Evolutionary conservation across 2,113 vertebrate genomes (phyloP).

Genomic region (Benitochromis conjunctus): DNA sequence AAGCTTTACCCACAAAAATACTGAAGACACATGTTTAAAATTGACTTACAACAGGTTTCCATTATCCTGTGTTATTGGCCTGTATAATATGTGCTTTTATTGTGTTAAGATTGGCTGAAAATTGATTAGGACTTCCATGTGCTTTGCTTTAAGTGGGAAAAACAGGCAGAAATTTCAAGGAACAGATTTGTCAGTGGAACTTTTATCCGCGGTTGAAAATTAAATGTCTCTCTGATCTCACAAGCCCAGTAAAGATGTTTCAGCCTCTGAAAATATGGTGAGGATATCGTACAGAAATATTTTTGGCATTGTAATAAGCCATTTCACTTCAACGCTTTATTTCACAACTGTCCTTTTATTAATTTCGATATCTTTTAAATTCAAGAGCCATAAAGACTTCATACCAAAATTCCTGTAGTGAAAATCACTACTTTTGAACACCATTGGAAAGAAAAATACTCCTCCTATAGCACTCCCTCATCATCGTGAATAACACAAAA

Average conservation of each 20-base stretch:
- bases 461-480: constrained; percentile 1
- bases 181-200: constrained; percentile 2
- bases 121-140: constrained; percentile 26
- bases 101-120: constrained; percentile 30
- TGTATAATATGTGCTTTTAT: constrained; percentile 38
- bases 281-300: neutral
- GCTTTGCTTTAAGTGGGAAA: constrained; percentile 20
- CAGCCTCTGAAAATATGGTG: neutral
- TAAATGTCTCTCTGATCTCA: constrained; percentile 1
- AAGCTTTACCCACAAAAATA: constrained; percentile 64
- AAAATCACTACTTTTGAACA: constrained; percentile 17
- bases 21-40: constrained; percentile 63
- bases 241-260: neutral
- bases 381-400: neutral
- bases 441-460: constrained; percentile 24
- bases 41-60: constrained; percentile 65
- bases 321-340: neutral
- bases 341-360: neutral
- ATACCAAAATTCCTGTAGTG: constrained; percentile 3
- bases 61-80: constrained; percentile 56
- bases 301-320: neutral
- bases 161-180: neutral
- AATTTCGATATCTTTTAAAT: constrained; percentile 1
- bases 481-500: constrained; percentile 46
- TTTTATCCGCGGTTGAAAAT: constrained; percentile 8